Evolutionary conservation across 2,797 vertebrate species (phyloP), one percentile per base, ranked within the genome.

Genomic region (Myripristis jacobus): DNA sequence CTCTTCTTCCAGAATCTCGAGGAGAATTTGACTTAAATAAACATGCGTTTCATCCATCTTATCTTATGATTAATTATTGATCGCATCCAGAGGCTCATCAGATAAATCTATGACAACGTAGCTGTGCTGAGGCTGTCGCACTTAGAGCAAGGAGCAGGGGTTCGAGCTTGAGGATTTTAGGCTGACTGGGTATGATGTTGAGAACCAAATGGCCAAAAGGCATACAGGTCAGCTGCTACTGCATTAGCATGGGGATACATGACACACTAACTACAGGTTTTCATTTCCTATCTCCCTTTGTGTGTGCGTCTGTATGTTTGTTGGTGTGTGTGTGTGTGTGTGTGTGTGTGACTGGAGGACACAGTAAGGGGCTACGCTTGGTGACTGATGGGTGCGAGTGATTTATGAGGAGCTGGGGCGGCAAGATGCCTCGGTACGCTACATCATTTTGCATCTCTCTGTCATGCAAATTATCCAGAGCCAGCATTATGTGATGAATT

Each of bases 401-500:
- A 94, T 93, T 89, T 90, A 93, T 92, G 79, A 43, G 64, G 19
- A 79, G 16, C 66, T 27, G 9, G 55, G 73, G 70, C 81, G 60
- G 52, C 22, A 58, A 73, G 76, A 78, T 72, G 74, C 77, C 68
- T 83, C 75, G 19, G 71, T 34, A 25, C 58, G 60, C 65, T 73
- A 44, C 80, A 88, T 90, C 79, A 90, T 92, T 91, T 81, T 74
- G 70, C 75, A 76, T 84, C 83, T 82, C 79, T 91, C 84, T 93
- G 83, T 92, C 90, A 91, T 92, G 91, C 88, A 90, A 92, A 91
- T 93, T 75, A 90, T 84, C 84, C 72, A 67, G 80, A 75, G 83
- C 78, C 82, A 81, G 71, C 70, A 64, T 89, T 81, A 81, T 72
- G 53, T 87, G 79, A 92, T 91, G 78, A 87, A 93, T 92, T 88